Conservation (phyloP, 37 sponge, comb jelly and placozoan genomes). For the Agelas oroides region DNA sequence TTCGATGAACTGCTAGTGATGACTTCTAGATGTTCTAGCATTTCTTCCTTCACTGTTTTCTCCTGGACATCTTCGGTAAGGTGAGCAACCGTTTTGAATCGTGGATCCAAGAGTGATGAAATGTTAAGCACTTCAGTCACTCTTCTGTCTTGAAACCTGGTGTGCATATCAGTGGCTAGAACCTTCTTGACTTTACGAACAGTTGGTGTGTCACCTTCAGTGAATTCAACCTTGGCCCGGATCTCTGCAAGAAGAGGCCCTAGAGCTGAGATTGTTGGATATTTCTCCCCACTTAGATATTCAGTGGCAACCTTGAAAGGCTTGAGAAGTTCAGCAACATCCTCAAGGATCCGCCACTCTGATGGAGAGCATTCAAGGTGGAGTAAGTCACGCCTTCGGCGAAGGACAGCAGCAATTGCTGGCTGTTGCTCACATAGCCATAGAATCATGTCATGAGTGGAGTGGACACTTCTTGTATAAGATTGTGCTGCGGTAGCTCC, state of each 20-base stretch:
- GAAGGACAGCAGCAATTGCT: constrained; percentile 30
- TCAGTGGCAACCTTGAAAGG: constrained; percentile 35
- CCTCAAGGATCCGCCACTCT: constrained; percentile 35
- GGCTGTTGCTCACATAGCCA: constrained; percentile 38
- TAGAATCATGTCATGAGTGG: constrained; percentile 15
- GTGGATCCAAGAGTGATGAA: no score
- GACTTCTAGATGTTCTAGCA: no score
- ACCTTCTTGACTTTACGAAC: background rate
- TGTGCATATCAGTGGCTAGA: background rate
- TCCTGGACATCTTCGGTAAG: no score
- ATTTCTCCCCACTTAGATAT: constrained; percentile 15
- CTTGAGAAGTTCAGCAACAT: constrained; percentile 4
- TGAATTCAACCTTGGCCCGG: background rate
- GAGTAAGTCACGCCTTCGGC: background rate
- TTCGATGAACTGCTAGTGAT: no score
- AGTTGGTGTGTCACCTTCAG: background rate
- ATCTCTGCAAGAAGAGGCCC: constrained; percentile 18
- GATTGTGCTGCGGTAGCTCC: constrained; percentile 5
- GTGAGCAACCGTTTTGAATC: no score
- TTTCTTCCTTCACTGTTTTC: no score
- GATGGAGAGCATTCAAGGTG: constrained; percentile 26
- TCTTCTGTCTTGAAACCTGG: no score
- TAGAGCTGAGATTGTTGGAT: constrained; percentile 12
- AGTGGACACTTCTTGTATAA: constrained; percentile 1
- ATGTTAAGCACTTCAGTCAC: no score